These are phyloP conservation scores for Erebia epiphron DNA, from an alignment of 2,888 invertebrate genomes.

Conservation along the genomic window DNA sequence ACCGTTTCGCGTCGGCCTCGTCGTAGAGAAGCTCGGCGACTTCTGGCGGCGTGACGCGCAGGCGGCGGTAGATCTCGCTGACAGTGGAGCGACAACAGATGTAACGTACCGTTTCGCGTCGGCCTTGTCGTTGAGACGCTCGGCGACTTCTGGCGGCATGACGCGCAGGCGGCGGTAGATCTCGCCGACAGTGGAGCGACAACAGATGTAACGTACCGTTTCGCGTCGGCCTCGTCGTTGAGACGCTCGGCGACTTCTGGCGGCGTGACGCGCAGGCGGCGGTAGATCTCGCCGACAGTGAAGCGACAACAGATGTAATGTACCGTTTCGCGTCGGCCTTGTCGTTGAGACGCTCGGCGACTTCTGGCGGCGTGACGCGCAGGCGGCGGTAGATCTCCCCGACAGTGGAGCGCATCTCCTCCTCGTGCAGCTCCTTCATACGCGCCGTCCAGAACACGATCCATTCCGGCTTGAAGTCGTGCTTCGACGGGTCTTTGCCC, in stretches of 20 bases:
- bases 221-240: neutral
- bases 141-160: too few relatives aligned
- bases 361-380: constrained; percentile 68
- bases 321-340: constrained; percentile 14
- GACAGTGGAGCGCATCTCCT: constrained; percentile 85
- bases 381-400: constrained; percentile 86
- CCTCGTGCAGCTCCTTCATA: constrained; percentile 90
- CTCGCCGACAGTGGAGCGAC: too few relatives aligned
- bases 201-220: neutral
- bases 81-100: too few relatives aligned
- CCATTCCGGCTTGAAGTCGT: constrained; percentile 96
- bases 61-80: too few relatives aligned
- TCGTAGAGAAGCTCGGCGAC: too few relatives aligned
- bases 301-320: constrained; percentile 40
- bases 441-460: constrained; percentile 92
- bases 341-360: constrained; percentile 5
- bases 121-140: too few relatives aligned
- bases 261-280: constrained; percentile 79
- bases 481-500: constrained; percentile 89
- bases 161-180: too few relatives aligned
- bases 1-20: too few relatives aligned
- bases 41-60: too few relatives aligned
- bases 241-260: constrained; percentile 43
- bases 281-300: constrained; percentile 87
- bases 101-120: too few relatives aligned